phyloP scores from a whole-genome alignment of 1,140 invertebrate species.

The Anthonomus grandis region DNA sequence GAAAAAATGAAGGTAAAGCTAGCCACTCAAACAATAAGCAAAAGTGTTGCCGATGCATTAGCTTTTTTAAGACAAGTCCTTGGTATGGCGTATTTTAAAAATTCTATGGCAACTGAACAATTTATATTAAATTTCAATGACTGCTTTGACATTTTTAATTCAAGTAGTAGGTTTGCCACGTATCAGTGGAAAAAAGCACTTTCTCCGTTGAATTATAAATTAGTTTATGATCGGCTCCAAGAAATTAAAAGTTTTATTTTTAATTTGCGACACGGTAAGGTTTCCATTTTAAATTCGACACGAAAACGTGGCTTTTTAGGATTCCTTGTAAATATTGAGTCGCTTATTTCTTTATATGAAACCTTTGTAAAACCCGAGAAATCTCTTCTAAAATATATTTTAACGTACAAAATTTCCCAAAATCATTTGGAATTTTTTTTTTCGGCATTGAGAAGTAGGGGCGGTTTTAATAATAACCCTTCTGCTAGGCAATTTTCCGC shows the following conservation, averaged over 20 bases:
- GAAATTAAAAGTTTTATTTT: no score
- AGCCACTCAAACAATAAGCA: slow-evolving; percentile 38
- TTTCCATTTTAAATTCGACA: no score
- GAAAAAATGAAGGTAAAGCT: slow-evolving; percentile 36
- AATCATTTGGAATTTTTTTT: slow-evolving; percentile 33
- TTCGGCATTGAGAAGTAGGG: slow-evolving; percentile 17
- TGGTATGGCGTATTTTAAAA: slow-evolving; percentile 30
- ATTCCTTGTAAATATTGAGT: no score
- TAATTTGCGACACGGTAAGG: no score
- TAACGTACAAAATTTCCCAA: slow-evolving; percentile 24
- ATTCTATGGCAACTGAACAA: slow-evolving; percentile 29
- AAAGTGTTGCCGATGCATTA: slow-evolving; percentile 35
- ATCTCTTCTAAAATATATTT: slow-evolving; percentile 10
- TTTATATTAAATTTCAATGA: slow-evolving; percentile 40
- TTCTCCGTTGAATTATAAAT: no score
- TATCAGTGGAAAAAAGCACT: slow-evolving; percentile 25
- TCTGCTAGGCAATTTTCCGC: slow-evolving; percentile 25
- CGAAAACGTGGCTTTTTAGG: no score
- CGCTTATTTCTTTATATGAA: no score
- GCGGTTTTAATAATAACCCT: slow-evolving; percentile 31
- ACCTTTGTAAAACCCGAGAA: no score
- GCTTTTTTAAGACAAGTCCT: slow-evolving; percentile 17
- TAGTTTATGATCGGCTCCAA: no score
- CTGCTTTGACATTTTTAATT: slow-evolving; percentile 42
- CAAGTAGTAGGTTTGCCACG: slow-evolving; percentile 23